Percentiles rank a stretch among this genome's conserved stretches.
phyloP scores from a whole-genome alignment of 2,113 vertebrate genomes.

The Psophia crepitans region DNA sequence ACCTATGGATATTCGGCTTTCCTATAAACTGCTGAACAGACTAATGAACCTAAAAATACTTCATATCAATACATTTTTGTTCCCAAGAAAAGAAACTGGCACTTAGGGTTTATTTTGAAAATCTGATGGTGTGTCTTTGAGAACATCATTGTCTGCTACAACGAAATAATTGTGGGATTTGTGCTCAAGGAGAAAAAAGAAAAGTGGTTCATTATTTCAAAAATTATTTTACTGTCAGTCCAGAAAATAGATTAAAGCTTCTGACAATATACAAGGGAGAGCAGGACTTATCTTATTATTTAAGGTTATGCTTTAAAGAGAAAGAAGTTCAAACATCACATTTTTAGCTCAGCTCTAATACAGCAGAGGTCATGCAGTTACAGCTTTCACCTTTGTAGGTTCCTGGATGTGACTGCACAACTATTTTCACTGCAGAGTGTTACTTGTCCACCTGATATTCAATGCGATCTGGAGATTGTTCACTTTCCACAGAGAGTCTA shows the following conservation, averaged over 20 bases:
- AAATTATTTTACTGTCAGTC: slow-evolving; percentile 69
- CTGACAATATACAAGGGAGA: slow-evolving; percentile 59
- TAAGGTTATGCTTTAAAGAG: slow-evolving; percentile 68
- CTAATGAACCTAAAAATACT: slow-evolving; percentile 26
- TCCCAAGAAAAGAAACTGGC: slow-evolving; percentile 36
- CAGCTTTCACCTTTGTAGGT: slow-evolving; percentile 37
- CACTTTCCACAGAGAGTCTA: not conserved
- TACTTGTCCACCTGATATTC: not conserved
- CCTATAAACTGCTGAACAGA: not conserved
- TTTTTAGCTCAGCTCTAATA: slow-evolving; percentile 69
- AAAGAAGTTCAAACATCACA: slow-evolving; percentile 67
- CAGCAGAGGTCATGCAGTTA: slow-evolving; percentile 46
- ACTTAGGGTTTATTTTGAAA: slow-evolving; percentile 66
- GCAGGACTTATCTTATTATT: slow-evolving; percentile 60
- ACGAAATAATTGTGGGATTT: slow-evolving; percentile 72
- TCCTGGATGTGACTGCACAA: slow-evolving; percentile 19
- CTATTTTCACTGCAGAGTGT: not conserved
- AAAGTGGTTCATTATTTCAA: slow-evolving; percentile 74
- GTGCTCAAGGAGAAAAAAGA: slow-evolving; percentile 64
- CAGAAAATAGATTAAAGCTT: slow-evolving; percentile 68
- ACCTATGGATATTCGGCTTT: not conserved
- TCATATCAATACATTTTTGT: slow-evolving; percentile 10
- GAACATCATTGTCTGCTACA: slow-evolving; percentile 68
- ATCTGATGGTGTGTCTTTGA: slow-evolving; percentile 57
- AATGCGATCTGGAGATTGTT: slow-evolving; percentile 20